These are phyloP conservation scores for Dermolepida albohirtum DNA, from an alignment of 2,888 invertebrate genomes.

Conservation along the genomic window DNA sequence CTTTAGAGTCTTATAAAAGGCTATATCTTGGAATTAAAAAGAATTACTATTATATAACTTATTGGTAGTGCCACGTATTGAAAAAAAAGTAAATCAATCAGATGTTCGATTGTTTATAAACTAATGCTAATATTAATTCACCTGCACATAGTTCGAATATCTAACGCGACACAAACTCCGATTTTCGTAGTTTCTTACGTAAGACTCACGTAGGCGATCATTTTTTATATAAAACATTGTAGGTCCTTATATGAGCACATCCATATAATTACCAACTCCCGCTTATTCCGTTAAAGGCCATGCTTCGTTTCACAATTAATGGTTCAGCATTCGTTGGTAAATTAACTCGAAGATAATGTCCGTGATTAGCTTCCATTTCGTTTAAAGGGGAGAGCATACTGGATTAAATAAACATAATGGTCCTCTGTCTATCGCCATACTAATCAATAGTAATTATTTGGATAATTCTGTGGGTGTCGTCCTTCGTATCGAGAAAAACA, in stretches of 20 bases:
- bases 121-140: slow-evolving; percentile 24
- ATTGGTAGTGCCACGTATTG: background rate
- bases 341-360: slow-evolving; percentile 5
- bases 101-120: slow-evolving; percentile 5
- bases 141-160: slow-evolving; percentile 28
- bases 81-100: background rate
- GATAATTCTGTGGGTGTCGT: slow-evolving; percentile 43
- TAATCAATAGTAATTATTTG: slow-evolving; percentile 39
- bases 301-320: background rate
- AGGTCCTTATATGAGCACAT: slow-evolving; percentile 23
- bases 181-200: slow-evolving; percentile 16
- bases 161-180: background rate
- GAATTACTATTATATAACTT: no score
- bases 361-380: slow-evolving; percentile 1
- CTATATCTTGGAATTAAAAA: no score
- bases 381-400: background rate
- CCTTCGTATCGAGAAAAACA: slow-evolving; percentile 37
- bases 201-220: slow-evolving; percentile 14
- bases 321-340: background rate
- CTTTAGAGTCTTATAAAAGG: no score
- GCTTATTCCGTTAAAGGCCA: slow-evolving; percentile 15
- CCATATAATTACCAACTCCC: slow-evolving; percentile 13
- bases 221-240: slow-evolving; percentile 11
- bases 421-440: slow-evolving; percentile 12
- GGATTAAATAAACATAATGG: slow-evolving; percentile 14